These are phyloP conservation scores for Hippocampus barbouri DNA, from an alignment of 2,113 vertebrate species.

Conservation along the genomic window DNA sequence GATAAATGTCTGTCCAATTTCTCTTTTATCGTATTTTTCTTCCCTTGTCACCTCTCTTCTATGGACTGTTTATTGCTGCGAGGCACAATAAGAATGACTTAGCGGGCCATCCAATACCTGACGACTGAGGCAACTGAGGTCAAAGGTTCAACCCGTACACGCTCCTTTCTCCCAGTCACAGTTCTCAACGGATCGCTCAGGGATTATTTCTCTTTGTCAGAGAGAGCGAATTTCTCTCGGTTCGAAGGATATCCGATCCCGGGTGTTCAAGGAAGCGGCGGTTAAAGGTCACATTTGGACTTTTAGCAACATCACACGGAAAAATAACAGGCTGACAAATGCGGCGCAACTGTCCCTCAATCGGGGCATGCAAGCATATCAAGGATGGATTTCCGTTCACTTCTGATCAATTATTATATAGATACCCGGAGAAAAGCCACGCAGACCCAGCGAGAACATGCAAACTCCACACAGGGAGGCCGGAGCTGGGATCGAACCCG, in stretches of 20 bases:
- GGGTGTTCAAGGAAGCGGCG: neutral
- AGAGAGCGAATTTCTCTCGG: too few relatives aligned
- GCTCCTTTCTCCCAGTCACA: neutral
- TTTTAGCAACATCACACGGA: neutral
- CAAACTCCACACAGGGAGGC: too few relatives aligned
- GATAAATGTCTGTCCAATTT: too few relatives aligned
- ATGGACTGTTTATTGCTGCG: neutral
- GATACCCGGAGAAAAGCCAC: too few relatives aligned
- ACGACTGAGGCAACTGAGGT: neutral
- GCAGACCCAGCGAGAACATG: too few relatives aligned
- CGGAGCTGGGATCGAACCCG: too few relatives aligned
- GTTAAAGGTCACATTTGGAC: neutral
- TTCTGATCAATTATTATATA: too few relatives aligned
- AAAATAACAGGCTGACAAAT: neutral
- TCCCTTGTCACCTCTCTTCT: too few relatives aligned
- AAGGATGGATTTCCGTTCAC: too few relatives aligned
- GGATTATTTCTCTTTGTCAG: neutral
- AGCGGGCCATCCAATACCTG: neutral
- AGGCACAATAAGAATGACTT: neutral
- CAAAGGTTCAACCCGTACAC: neutral
- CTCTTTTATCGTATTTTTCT: too few relatives aligned
- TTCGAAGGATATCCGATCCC: neutral
- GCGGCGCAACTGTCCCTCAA: too few relatives aligned
- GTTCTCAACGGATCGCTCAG: neutral
- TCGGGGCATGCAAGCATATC: too few relatives aligned